Evolutionary conservation across 37 sponge, comb jelly and placozoan species (phyloP).

Genomic region (Beroe forskalii): DNA sequence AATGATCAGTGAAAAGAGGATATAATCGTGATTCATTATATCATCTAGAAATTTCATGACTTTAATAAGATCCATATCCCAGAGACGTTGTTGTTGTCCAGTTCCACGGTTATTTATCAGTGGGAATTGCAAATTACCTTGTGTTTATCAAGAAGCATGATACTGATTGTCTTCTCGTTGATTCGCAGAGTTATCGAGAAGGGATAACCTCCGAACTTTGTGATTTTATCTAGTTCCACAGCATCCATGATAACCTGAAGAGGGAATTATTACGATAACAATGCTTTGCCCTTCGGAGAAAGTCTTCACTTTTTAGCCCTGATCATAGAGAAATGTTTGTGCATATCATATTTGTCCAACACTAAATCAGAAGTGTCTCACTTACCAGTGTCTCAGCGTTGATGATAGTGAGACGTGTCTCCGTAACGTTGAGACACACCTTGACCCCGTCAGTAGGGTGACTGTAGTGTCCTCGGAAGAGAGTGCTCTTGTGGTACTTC

Average conservation of each 20-base stretch:
- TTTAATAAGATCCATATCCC: too few species aligned
- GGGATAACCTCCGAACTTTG: slow-evolving; percentile 36
- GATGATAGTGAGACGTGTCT: slow-evolving; percentile 20
- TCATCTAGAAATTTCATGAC: too few species aligned
- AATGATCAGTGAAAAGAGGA: not conserved
- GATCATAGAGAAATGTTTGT: too few species aligned
- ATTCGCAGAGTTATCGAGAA: slow-evolving; percentile 44
- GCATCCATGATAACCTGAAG: slow-evolving; percentile 56
- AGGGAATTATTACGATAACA: too few species aligned
- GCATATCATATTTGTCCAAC: too few species aligned
- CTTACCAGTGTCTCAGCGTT: slow-evolving; percentile 38
- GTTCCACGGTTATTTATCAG: too few species aligned
- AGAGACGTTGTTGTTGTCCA: not conserved
- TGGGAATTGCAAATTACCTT: too few species aligned
- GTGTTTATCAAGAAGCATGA: slow-evolving; percentile 43
- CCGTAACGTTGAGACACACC: slow-evolving; percentile 39
- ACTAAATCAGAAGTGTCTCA: too few species aligned
- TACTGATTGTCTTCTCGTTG: slow-evolving; percentile 33
- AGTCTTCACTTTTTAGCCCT: too few species aligned
- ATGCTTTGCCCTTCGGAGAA: too few species aligned
- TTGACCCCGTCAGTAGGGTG: slow-evolving; percentile 46
- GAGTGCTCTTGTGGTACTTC: slow-evolving; percentile 62
- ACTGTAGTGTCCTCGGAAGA: slow-evolving; percentile 50
- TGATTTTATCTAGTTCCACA: slow-evolving; percentile 35
- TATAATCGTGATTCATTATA: not conserved